A percentile compares a stretch with the other conserved stretches of the same genome.
phyloP scores from a whole-genome alignment of 2,797 vertebrate genomes.

The Sebastiscus albofasciatus region DNA sequence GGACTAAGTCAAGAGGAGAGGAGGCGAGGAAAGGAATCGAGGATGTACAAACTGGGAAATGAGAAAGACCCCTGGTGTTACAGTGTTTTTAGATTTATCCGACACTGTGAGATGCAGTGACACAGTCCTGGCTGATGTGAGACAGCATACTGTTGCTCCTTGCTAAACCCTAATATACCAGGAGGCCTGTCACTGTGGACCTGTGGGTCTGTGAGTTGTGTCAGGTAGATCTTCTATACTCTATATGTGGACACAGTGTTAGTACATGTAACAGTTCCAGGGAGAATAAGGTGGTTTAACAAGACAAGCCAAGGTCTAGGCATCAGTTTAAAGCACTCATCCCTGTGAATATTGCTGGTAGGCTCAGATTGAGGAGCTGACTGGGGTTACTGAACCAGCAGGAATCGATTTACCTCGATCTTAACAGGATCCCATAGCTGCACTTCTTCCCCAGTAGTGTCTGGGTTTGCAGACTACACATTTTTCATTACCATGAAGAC shows the following conservation, averaged over 20 bases:
- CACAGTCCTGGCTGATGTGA: neutral
- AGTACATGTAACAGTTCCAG: neutral
- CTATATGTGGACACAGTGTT: neutral
- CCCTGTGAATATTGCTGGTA: neutral
- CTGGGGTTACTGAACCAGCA: conserved; percentile 22
- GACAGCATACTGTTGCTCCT: neutral
- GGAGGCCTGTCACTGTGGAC: neutral
- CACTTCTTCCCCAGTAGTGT: neutral
- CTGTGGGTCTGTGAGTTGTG: neutral
- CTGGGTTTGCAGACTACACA: neutral
- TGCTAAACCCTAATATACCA: neutral
- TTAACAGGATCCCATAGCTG: neutral
- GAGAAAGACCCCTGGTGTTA: neutral
- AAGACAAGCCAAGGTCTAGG: neutral
- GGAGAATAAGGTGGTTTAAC: neutral
- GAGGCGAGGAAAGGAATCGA: neutral
- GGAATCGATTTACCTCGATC: conserved; percentile 3
- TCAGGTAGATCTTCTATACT: neutral
- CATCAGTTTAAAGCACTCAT: neutral
- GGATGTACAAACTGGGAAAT: neutral
- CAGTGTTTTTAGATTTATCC: neutral
- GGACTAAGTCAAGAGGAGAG: too few relatives aligned
- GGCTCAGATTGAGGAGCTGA: neutral
- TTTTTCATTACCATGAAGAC: neutral
- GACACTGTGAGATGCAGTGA: neutral